phyloP scores from a whole-genome alignment of 2,888 invertebrate species.

The Tolmerus cingulatus region DNA sequence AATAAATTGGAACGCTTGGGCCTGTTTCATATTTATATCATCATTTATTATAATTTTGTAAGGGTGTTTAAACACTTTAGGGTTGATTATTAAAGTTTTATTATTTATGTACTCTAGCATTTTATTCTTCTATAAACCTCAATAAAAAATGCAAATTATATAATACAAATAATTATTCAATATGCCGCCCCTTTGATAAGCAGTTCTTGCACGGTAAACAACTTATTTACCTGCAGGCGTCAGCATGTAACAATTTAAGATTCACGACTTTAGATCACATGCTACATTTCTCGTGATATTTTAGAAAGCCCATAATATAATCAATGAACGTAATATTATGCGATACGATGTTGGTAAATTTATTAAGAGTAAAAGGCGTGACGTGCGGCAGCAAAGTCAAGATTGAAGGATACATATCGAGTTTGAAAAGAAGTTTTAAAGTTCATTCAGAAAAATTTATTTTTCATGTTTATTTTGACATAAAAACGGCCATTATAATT shows the following conservation, averaged over 20 bases:
- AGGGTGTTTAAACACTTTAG: too few relatives aligned
- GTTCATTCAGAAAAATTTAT: not conserved
- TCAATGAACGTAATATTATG: not conserved
- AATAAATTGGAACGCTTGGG: too few relatives aligned
- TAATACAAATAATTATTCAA: not conserved
- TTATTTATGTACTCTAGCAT: too few relatives aligned
- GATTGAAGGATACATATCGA: not conserved
- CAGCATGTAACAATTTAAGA: not conserved
- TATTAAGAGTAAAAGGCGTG: not conserved
- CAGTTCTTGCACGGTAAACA: not conserved
- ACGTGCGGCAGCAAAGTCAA: not conserved
- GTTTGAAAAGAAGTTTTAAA: not conserved
- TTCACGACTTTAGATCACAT: not conserved
- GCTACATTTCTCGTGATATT: not conserved
- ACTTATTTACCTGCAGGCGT: not conserved
- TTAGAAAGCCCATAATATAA: not conserved
- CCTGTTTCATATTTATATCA: too few relatives aligned
- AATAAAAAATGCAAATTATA: not conserved
- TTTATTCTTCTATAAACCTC: not conserved
- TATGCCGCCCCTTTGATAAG: not conserved
- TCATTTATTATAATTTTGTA: too few relatives aligned
- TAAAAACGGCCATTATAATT: not conserved
- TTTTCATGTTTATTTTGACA: not conserved
- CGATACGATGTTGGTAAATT: not conserved
- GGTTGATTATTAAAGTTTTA: too few relatives aligned